Evolutionary conservation across 2,113 vertebrate species (phyloP), one percentile per base, ranked within the genome.

Genomic region (Bettongia penicillata): DNA sequence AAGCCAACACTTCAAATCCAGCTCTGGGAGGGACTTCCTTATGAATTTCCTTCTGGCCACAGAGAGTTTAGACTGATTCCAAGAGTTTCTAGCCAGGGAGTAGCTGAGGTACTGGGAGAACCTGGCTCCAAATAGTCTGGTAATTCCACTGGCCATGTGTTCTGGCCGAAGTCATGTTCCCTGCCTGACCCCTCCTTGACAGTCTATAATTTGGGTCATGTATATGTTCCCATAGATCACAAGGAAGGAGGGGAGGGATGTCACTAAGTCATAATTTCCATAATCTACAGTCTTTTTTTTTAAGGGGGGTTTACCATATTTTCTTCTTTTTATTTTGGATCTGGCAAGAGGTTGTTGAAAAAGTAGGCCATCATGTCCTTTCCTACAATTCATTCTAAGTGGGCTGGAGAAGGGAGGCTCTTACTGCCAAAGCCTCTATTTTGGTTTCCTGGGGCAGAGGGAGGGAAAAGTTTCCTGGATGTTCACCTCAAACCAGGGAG

Each of bases 351-450:
- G 93, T 3, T 94, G 94, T 95, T 97, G 98, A 31, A 96, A 98
- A 99, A 99, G 98, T 98, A 98, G 98, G 98, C 98, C 99, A 98
- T 96, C 96, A 0, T 98, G 98, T 99, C 98, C 98, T 98, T 97
- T 97, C 97, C 97, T 98, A 37, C 0, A 9, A 96, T 97, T 98
- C 97, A 91, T 93, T 97, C 94, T 55, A 61, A 98, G 96, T 95
- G 97, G 97, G 98, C 98, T 97, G 61, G 95, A 57, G 91, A 95
- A 97, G 97, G 97, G 96, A 97, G 95, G 91, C 90, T 95, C 51
- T 1, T 89, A 51, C 94, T 98, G 97, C 98, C 98, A 98, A 98
- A 90, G 96, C 95, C 97, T 97, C 93, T 95, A 77, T 97, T 96
- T 98, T 96, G 97, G 97, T 97, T 97, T 98, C 97, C 84, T 94